phyloP scores from a whole-genome alignment of 2,888 invertebrate species.

The Caenorhabditis doughertyi region DNA sequence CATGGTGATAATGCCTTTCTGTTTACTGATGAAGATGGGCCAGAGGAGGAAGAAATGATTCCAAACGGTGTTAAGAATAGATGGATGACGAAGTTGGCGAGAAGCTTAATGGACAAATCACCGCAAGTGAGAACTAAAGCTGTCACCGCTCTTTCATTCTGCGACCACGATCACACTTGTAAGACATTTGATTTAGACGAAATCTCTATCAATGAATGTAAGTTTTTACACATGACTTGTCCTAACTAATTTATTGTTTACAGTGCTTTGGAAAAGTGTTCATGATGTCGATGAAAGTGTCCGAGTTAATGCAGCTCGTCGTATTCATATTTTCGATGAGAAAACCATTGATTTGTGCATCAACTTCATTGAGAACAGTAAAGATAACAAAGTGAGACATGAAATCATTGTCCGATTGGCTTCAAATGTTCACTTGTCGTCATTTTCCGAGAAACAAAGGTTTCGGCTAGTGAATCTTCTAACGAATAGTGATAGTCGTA shows the following conservation, averaged over 20 bases:
- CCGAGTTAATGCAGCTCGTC: slow-evolving; percentile 27
- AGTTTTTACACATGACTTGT: background rate
- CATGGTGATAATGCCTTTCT: slow-evolving; percentile 28
- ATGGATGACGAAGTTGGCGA: slow-evolving; percentile 44
- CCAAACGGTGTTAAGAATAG: slow-evolving; percentile 35
- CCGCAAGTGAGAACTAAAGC: slow-evolving; percentile 41
- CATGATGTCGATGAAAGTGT: slow-evolving; percentile 58
- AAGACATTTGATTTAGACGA: slow-evolving; percentile 16
- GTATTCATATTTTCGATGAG: slow-evolving; percentile 41
- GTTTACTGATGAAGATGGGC: slow-evolving; percentile 38
- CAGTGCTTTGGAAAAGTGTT: slow-evolving; percentile 54
- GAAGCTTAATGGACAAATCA: slow-evolving; percentile 47
- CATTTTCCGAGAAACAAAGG: slow-evolving; percentile 51
- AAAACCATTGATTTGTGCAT: slow-evolving; percentile 51
- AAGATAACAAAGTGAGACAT: slow-evolving; percentile 45
- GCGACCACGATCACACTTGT: slow-evolving; percentile 19
- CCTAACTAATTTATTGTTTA: background rate
- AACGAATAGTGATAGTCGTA: slow-evolving; percentile 50
- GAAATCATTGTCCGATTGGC: slow-evolving; percentile 38
- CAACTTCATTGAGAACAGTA: slow-evolving; percentile 44
- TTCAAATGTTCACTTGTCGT: slow-evolving; percentile 36
- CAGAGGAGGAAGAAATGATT: slow-evolving; percentile 28
- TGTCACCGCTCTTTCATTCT: slow-evolving; percentile 23
- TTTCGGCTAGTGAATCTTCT: slow-evolving; percentile 53
- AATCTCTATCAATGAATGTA: slow-evolving; percentile 36